Conservation (phyloP, 2,888 invertebrate species). For the Eutolmus rufibarbis region DNA sequence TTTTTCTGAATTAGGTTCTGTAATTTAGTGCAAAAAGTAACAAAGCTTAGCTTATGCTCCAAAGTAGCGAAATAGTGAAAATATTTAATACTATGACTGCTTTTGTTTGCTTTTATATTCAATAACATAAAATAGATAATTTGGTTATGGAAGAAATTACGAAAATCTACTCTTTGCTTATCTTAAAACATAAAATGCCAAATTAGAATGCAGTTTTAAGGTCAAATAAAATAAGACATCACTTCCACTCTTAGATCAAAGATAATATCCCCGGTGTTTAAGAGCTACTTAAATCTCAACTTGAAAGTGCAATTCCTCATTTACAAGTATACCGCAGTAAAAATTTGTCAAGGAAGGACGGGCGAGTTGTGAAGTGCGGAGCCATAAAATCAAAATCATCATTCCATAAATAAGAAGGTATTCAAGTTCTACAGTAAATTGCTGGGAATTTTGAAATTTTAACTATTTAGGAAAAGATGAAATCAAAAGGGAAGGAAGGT, state of each 20-base stretch:
- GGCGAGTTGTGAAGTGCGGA: neutral
- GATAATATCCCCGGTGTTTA: neutral
- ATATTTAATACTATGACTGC: no score
- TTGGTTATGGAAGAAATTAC: neutral
- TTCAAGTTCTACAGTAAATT: neutral
- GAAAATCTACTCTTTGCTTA: neutral
- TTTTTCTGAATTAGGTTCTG: no score
- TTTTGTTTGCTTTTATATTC: no score
- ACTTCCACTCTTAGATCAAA: neutral
- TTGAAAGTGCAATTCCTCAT: neutral
- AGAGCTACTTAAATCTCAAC: neutral
- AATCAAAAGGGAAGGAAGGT: neutral
- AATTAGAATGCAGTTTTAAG: no score
- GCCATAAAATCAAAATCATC: neutral
- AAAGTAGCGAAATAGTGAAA: no score
- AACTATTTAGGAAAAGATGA: neutral
- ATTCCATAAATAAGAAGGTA: neutral
- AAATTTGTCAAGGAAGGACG: neutral
- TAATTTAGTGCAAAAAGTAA: no score
- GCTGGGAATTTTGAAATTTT: neutral
- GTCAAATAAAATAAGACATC: neutral
- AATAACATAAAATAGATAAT: neutral
- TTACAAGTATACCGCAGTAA: neutral
- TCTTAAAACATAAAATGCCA: no score
- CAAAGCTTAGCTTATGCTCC: no score